phyloP scores from a whole-genome alignment of 1,140 invertebrate genomes.

The Dendrolimus punctatus region DNA sequence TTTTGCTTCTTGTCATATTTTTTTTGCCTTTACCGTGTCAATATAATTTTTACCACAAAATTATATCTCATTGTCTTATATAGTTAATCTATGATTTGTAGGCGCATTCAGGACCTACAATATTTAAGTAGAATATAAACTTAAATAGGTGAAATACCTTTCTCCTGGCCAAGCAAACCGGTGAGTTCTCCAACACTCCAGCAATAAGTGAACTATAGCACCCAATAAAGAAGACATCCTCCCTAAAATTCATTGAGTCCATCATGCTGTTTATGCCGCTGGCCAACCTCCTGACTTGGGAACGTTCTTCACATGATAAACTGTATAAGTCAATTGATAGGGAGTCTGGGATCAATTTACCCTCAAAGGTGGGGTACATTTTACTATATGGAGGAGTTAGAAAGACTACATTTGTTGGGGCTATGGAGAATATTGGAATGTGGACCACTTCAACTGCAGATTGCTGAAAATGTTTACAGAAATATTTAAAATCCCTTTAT shows the following conservation, averaged over 20 bases:
- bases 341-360: slow-evolving; percentile 53
- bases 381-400: slow-evolving; percentile 76
- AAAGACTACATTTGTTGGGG: slow-evolving; percentile 75
- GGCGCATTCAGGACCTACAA: too few relatives aligned
- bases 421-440: slow-evolving; percentile 75
- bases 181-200: slow-evolving; percentile 74
- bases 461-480: slow-evolving; percentile 41
- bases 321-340: slow-evolving; percentile 61
- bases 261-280: slow-evolving; percentile 75
- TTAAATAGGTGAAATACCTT: slow-evolving; percentile 55
- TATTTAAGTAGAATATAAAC: not conserved
- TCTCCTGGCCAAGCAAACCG: slow-evolving; percentile 65
- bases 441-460: slow-evolving; percentile 75
- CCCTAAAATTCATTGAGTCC: slow-evolving; percentile 73
- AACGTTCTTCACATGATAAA: slow-evolving; percentile 43
- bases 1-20: too few relatives aligned
- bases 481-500: too few relatives aligned
- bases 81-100: too few relatives aligned
- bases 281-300: slow-evolving; percentile 60
- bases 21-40: too few relatives aligned
- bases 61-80: too few relatives aligned
- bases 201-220: slow-evolving; percentile 76
- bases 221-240: slow-evolving; percentile 79
- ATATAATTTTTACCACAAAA: too few relatives aligned
- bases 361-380: slow-evolving; percentile 74